Conservation (phyloP, 2,113 vertebrate species). For the Progne subis region DNA sequence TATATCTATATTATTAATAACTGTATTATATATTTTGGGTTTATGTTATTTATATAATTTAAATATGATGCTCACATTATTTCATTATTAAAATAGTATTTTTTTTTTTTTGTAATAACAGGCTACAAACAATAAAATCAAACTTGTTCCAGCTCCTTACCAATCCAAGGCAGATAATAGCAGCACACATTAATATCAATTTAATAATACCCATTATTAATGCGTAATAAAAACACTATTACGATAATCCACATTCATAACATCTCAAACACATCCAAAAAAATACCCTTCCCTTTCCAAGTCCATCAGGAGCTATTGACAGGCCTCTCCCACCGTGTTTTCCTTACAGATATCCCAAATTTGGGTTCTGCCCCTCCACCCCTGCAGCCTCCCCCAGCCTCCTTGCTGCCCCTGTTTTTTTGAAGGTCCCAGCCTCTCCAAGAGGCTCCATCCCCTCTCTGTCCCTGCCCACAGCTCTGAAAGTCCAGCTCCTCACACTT, state of each 20-base stretch:
- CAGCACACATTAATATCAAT: background rate
- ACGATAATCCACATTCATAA: background rate
- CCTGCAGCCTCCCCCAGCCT: background rate
- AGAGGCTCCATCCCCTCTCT: background rate
- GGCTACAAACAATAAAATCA: background rate
- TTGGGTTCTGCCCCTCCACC: background rate
- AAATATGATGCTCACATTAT: background rate
- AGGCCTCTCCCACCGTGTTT: accelerated
- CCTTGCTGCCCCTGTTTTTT: background rate
- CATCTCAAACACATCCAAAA: background rate
- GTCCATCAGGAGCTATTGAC: background rate
- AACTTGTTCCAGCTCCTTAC: background rate
- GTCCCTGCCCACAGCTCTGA: background rate
- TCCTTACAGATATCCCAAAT: background rate
- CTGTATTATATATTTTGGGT: accelerated
- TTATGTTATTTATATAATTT: background rate
- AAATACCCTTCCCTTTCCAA: background rate
- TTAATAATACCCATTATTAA: background rate
- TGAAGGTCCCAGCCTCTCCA: background rate
- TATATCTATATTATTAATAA: no score
- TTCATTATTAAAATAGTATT: background rate
- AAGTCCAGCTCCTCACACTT: background rate
- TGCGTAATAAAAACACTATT: background rate
- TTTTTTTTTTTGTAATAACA: no score
- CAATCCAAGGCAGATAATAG: background rate